These are phyloP conservation scores for Nemurella pictetii DNA, from an alignment of 2,888 invertebrate species.

Conservation along the genomic window DNA sequence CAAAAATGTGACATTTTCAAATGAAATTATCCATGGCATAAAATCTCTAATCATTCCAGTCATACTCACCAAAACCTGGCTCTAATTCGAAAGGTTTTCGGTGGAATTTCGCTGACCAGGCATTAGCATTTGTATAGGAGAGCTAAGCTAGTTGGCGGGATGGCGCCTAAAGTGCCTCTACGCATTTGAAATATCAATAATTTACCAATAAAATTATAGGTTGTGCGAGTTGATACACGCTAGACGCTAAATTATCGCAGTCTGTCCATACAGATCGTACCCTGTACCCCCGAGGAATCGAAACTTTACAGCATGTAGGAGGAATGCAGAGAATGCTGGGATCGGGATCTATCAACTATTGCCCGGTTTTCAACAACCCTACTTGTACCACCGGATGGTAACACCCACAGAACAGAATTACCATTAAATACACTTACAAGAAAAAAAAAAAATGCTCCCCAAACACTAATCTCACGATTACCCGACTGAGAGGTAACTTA, in stretches of 20 bases:
- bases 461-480: background rate
- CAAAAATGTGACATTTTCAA: too few relatives aligned
- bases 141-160: too few relatives aligned
- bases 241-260: background rate
- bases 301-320: background rate
- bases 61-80: too few relatives aligned
- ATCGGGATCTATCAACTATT: background rate
- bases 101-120: background rate
- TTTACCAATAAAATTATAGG: background rate
- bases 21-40: too few relatives aligned
- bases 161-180: too few relatives aligned
- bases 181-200: background rate
- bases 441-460: background rate
- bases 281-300: background rate
- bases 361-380: background rate
- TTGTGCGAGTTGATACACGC: background rate
- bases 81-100: too few relatives aligned
- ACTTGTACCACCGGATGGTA: background rate
- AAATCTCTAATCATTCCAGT: too few relatives aligned
- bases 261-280: background rate
- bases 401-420: too few relatives aligned
- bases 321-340: constrained; percentile 5
- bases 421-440: constrained; percentile 24
- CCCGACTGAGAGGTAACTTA: constrained; percentile 13
- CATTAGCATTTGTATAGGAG: background rate